Evolutionary conservation across 2,797 vertebrate genomes (phyloP), one percentile per base, ranked within the genome.

Genomic region (Lepilemur ruficaudatus): DNA sequence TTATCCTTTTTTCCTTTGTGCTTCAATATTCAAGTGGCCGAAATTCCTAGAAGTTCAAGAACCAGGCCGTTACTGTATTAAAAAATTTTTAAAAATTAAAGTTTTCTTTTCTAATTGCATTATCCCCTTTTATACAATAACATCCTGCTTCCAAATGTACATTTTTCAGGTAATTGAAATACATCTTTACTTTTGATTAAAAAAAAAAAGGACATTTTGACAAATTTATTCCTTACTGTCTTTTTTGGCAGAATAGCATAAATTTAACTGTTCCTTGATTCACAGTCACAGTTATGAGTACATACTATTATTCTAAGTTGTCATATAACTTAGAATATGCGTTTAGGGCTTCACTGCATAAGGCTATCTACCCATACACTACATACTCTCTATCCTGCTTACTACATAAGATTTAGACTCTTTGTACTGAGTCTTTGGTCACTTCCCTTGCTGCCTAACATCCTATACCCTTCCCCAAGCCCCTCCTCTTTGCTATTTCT

Each of bases 41-140:
- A 89, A 92, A 89, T 78, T 46, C 65, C 75, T 78, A 73, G 9
- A 91, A 72, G n/a, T 72, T 89, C 46, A 79, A 94, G 85, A 94
- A 63, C n/a, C 32, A 83, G 52, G 61, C 22, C 35, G 4, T 17
- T 38, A 28, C 55, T 35, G 76, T 65, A 72, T 35, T 75, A 81
- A 65, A 95, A 85, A 35, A 23, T 7, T 10, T 23, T 57, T 48
- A 14, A 14, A 28, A 28, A 59, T 59, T 59, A 59, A 59, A 84
- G 46, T 55, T 43, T 61, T 70, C 30, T 52, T 81, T 97, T 92
- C 61, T 67, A 78, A 48, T 73, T 88, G 32, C 18, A 70, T 84
- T 63, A 94, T 35, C 41, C n/a, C 23, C 82, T 61, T 83, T 73
- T 59, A 79, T 55, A 69, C 35, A 89, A 0, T 25, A 59, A 69